These are phyloP conservation scores for Discoglossus pictus DNA, from an alignment of 2,797 vertebrate genomes.

Conservation along the genomic window DNA sequence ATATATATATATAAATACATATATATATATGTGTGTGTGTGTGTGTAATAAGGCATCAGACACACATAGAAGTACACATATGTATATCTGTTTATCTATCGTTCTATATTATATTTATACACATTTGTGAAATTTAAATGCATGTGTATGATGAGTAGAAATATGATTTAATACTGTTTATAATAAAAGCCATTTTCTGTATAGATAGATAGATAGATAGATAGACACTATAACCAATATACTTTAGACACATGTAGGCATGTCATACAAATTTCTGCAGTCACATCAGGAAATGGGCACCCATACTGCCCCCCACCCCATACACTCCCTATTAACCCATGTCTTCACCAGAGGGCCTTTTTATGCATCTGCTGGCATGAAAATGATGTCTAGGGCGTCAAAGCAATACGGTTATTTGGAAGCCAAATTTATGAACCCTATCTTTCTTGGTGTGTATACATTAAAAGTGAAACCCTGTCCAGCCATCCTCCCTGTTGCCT, in stretches of 20 bases:
- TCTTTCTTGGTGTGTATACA: background rate
- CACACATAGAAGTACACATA: background rate
- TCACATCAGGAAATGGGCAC: slow-evolving; percentile 17
- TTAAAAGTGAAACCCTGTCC: background rate
- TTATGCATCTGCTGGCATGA: background rate
- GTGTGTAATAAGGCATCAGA: too few species aligned
- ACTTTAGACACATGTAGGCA: background rate
- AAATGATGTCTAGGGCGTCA: background rate
- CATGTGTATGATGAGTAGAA: too few species aligned
- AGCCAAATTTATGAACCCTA: background rate
- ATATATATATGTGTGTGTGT: background rate
- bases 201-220: too few species aligned
- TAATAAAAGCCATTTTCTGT: too few species aligned
- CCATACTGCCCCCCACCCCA: slow-evolving; percentile 8
- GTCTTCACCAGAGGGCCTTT: slow-evolving; percentile 21
- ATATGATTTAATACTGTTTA: too few species aligned
- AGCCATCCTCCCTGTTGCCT: slow-evolving; percentile 4
- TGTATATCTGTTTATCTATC: background rate
- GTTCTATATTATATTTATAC: background rate
- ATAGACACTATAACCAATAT: too few species aligned
- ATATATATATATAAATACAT: slow-evolving; percentile 11
- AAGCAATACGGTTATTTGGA: too few species aligned
- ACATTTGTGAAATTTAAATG: too few species aligned
- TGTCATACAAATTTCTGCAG: slow-evolving; percentile 20
- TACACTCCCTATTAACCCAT: slow-evolving; percentile 30